Evolutionary conservation across 2,797 vertebrate species (phyloP), one percentile per base, ranked within the genome.

Genomic region (Dermochelys coriacea): DNA sequence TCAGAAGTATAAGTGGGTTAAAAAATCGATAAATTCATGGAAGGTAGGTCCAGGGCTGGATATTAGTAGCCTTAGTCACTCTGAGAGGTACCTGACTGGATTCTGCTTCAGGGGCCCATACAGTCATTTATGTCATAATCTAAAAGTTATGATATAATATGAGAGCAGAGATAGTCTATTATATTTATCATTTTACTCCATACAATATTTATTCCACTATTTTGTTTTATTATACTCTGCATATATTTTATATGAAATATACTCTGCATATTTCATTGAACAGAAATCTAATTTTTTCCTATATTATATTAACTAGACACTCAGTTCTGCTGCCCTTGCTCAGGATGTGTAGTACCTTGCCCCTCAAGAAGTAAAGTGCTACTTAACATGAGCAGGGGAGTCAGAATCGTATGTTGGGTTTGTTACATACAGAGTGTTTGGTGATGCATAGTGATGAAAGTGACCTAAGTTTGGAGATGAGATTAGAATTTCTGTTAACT

Each of bases 1-100:
- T 14, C 27, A 12, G 61, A 61, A 61, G 31, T 61, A 34, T 61
- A 34, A 61, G 59, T 61, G 29, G 57, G 3, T 59, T 29, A 57
- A 29, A 57, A 61, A 16, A 34, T 16, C 16, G 3, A 61, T 29
- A 59, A 59, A 3, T 59, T 31, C 5, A 31, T 5, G 23, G 29
- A 29, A n/a, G 18, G 3, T 37, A 89, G 85, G 61, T 2, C 18
- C 82, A 47, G 0, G 75, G 7, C 2, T 51, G 59, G 37, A 47
- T 85, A 9, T 47, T 0, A 47, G 0, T 14, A 78, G 2, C 3
- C 25, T 85, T 68, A 87, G 8, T 82, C 78, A 80, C 6, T 21
- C 49, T 29, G 82, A 49, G 54, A 80, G 88, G 81, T 12, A 25
- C 0, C 47, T 11, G 41, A 64, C 19, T 52, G 57, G 16, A 21